A percentile compares a stretch with the other conserved stretches of the same genome.
These are phyloP conservation scores for Pachyuromys duprasi DNA, from an alignment of 2,797 vertebrate genomes.

Conservation along the genomic window DNA sequence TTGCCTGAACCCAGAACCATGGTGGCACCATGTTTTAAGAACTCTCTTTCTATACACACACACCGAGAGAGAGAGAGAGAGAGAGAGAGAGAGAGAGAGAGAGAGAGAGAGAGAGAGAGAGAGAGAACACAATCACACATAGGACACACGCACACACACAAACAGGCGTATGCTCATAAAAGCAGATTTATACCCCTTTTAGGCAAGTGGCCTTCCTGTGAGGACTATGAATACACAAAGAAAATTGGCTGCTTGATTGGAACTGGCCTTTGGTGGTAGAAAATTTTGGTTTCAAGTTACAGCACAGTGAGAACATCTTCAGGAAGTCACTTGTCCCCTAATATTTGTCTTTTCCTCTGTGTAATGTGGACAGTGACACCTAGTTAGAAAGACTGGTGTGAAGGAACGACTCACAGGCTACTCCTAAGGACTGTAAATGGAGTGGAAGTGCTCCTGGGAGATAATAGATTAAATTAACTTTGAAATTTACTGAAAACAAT, in stretches of 20 bases:
- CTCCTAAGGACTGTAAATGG: neutral
- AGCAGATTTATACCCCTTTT: fast-evolving
- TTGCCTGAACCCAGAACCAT: neutral
- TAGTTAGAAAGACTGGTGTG: neutral
- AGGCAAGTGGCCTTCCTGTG: neutral
- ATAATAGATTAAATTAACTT: neutral
- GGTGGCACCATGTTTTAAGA: neutral
- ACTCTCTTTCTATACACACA: neutral
- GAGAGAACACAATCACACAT: neutral
- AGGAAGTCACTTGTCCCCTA: neutral
- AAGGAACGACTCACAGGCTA: neutral
- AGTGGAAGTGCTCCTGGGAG: neutral
- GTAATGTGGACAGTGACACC: neutral
- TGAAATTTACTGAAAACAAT: neutral
- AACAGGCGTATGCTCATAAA: neutral
- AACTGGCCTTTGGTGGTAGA: neutral
- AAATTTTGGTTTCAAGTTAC: neutral
- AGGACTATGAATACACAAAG: neutral
- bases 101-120: neutral
- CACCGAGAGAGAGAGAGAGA: neutral
- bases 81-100: neutral
- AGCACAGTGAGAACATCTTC: neutral
- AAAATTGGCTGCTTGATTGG: neutral
- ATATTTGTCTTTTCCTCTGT: neutral
- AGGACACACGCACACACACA: neutral